Base-by-base conservation (phyloP, 2,113 vertebrate genomes). In the Oryctolagus cuniculus region DNA sequence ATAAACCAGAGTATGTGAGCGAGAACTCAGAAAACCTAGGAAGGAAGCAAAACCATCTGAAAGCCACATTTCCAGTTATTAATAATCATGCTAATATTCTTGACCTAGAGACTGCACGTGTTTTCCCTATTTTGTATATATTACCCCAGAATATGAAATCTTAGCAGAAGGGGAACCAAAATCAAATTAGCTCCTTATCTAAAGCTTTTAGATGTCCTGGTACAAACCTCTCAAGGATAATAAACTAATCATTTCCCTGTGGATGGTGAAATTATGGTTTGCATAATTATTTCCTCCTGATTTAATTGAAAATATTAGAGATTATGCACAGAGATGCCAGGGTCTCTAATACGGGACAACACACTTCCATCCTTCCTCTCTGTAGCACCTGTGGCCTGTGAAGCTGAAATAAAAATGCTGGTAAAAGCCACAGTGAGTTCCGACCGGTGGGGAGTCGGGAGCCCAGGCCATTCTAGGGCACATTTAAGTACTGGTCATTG, bases 161-260 rank as follows among this genome's bases (percentile, higher is more conserved):
- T 96, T 86, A 93, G 75, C 87, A 95, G 64, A 87, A 95, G 63
- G 51, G 79, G 49, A 89, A 93, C 25, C 72, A 67, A 87, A 96
- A 96, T 97, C 95, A 95, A 97, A 94, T 96, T 94, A 95, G 89
- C 70, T 96, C 44, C 85, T 91, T 66, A 15, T 96, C 93, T 89
- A 87, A 83, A 66, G 91, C 90, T 95, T 96, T 90, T 88, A 96
- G 70, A 69, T 97, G 97, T 86, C 93, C 55, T 96, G 10, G 51
- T 72, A 3, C 80, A 88, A 95, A 95, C 53, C 94, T 81, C 88
- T 93, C 75, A 78, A 97, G 87, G 83, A 80, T 36, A 91, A 77
- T 95, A 90, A 96, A 95, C 79, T 74, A 89, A 94, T 77, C 79
- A 66, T 92, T 95, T 97, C 72, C 88, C 87, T 92, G 27, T 74